Evolutionary conservation across 2,113 vertebrate genomes (phyloP).

Genomic region (Turdus rufiventris): DNA sequence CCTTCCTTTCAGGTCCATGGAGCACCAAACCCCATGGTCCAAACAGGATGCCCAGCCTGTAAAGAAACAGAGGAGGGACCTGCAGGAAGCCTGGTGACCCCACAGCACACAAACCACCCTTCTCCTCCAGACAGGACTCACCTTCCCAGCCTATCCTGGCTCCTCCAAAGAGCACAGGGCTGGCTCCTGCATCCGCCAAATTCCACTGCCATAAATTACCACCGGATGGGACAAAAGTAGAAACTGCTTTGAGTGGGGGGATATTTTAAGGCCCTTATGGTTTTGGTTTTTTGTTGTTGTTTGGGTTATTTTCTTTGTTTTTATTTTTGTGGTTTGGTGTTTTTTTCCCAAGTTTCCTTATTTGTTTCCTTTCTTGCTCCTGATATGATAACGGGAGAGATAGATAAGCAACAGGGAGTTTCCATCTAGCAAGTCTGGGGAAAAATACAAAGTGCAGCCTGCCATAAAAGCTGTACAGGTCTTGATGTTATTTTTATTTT

Average conservation of each 20-base stretch:
- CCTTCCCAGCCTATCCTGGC: conserved; percentile 22
- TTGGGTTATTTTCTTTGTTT: too few relatives aligned
- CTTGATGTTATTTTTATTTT: not conserved
- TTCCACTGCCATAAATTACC: not conserved
- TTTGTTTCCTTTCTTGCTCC: conserved; percentile 28
- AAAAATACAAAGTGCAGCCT: not conserved
- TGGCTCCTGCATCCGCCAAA: not conserved
- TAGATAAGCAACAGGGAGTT: not conserved
- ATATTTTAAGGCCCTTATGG: not conserved
- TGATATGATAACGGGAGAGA: not conserved
- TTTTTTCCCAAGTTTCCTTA: not conserved
- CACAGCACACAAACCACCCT: accelerated
- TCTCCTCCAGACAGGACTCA: not conserved
- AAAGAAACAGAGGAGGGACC: not conserved
- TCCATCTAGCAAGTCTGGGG: not conserved
- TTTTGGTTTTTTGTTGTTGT: not conserved
- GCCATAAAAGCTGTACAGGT: not conserved
- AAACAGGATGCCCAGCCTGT: not conserved
- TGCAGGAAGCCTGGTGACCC: not conserved
- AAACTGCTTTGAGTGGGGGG: not conserved
- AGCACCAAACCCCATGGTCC: not conserved
- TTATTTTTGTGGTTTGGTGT: not conserved
- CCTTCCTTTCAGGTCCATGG: not conserved
- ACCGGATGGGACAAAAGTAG: conserved; percentile 20
- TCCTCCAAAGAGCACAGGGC: not conserved